Evolutionary conservation across 2,797 vertebrate species (phyloP), one percentile per base, ranked within the genome.

Genomic region (Coranthus polyacanthus): DNA sequence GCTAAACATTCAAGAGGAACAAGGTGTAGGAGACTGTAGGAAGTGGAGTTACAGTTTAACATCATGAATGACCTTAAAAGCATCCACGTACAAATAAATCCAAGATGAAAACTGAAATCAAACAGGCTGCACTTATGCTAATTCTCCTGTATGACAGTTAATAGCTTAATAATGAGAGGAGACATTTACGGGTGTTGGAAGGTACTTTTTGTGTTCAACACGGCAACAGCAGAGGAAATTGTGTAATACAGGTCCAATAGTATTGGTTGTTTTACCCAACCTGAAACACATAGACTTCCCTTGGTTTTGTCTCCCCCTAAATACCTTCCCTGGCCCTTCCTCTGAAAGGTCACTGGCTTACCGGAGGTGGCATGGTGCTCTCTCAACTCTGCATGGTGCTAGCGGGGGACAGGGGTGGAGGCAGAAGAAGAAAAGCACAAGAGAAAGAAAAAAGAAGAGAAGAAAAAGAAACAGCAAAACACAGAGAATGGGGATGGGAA

Each of bases 301-400:
- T 32, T 47, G 47, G 54, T 49, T 66, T 42, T 58, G 34, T 60
- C n/a, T 29, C 49, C 66, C 26, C 2, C 26, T 29, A 29, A 29
- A 29, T 29, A 29, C 26, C 26, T 55, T 69, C 71, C 64, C 51
- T 24, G 69, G 60, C 55, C 38, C 62, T 46, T 51, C 41, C 47
- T 68, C 39, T 64, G 4, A 86, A 89, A 93, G 81, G 75, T 76
- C 37, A 88, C 71, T 88, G 77, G 94, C 97, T 98, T 98, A 99
- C 97, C 95, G 93, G 96, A 92, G 73, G 90, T 85, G 92, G 91
- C 91, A 86, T 94, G 94, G 80, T 91, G 92, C 88, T 98, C 97
- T 95, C 91, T 97, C 93, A 92, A 93, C 92, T 98, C 97, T 93
- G 94, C 95, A 92, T 96, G 95, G 80, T 93, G 94, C 96, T 98